Percentiles rank a stretch among this genome's conserved stretches.
phyloP scores from a whole-genome alignment of 2,888 invertebrate genomes.

The Mechanitis mazaeus region DNA sequence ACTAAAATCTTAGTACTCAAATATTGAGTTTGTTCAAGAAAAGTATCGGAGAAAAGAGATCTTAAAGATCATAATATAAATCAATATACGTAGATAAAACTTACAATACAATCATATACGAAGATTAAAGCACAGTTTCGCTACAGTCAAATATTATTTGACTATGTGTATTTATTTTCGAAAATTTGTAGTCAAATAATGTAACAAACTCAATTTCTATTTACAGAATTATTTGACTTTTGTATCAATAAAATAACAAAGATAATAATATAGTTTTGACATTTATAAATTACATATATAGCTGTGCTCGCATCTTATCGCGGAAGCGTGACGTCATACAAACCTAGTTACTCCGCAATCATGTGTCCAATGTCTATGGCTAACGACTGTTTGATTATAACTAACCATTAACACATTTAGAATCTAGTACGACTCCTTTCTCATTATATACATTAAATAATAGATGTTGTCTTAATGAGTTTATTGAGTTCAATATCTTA shows the following conservation, averaged over 20 bases:
- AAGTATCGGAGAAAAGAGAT: too few species aligned
- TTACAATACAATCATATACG: too few species aligned
- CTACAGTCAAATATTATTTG: too few species aligned
- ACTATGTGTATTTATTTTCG: background rate
- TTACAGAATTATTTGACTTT: background rate
- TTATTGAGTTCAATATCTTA: too few species aligned
- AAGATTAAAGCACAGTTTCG: too few species aligned
- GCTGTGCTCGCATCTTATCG: conserved; percentile 31
- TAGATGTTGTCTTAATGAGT: too few species aligned
- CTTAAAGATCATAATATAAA: too few species aligned
- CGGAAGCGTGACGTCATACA: conserved; percentile 17
- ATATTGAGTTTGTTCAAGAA: too few species aligned
- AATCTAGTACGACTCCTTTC: conserved; percentile 30
- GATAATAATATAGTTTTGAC: conserved; percentile 5
- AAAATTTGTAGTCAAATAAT: background rate
- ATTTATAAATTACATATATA: conserved; percentile 3
- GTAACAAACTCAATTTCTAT: background rate
- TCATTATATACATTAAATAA: conserved; percentile 3
- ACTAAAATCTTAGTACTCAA: too few species aligned
- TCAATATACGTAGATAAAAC: too few species aligned
- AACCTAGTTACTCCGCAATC: conserved; percentile 17
- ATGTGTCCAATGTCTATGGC: conserved; percentile 43
- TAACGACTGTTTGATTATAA: conserved; percentile 38
- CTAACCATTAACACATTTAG: conserved; percentile 44
- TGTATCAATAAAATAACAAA: background rate